A percentile compares a stretch with the other conserved stretches of the same genome.
Evolutionary conservation across 2,888 invertebrate species (phyloP).

Genomic region (Cepaea hortensis): DNA sequence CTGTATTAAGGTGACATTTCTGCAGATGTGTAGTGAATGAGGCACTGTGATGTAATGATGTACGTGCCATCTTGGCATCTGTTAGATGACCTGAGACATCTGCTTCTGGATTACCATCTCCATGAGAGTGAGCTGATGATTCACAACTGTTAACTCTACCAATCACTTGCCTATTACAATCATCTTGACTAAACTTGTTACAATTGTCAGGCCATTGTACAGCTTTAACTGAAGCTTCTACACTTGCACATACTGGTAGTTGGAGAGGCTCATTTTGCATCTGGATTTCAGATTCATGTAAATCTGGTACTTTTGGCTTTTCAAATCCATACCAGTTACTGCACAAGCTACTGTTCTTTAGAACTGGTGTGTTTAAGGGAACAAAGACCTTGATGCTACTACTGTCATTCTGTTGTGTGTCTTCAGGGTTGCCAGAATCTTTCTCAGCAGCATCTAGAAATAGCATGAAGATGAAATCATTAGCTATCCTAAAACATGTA

Average conservation of each 20-base stretch:
- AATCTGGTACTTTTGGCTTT: constrained; percentile 30
- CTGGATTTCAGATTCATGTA: constrained; percentile 48
- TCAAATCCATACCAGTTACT: constrained; percentile 54
- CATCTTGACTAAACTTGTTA: neutral
- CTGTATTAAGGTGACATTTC: too few relatives aligned
- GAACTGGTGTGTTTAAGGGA: constrained; percentile 57
- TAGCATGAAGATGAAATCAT: neutral
- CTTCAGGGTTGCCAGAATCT: neutral
- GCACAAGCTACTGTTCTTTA: constrained; percentile 52
- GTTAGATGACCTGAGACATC: neutral
- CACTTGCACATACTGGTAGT: neutral
- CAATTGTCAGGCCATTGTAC: neutral
- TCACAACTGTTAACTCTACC: too few relatives aligned
- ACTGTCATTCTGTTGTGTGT: neutral
- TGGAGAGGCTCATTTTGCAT: constrained; percentile 53
- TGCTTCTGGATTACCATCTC: neutral
- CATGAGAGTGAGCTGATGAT: neutral
- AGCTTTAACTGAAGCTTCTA: neutral
- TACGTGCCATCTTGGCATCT: neutral
- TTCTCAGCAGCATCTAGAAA: neutral
- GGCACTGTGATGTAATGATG: neutral
- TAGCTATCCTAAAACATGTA: too few relatives aligned
- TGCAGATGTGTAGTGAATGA: neutral
- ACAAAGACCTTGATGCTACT: constrained; percentile 11
- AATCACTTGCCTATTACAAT: neutral